Evolutionary conservation across 2,113 vertebrate genomes (phyloP).

Genomic region (Silurus glanis): DNA sequence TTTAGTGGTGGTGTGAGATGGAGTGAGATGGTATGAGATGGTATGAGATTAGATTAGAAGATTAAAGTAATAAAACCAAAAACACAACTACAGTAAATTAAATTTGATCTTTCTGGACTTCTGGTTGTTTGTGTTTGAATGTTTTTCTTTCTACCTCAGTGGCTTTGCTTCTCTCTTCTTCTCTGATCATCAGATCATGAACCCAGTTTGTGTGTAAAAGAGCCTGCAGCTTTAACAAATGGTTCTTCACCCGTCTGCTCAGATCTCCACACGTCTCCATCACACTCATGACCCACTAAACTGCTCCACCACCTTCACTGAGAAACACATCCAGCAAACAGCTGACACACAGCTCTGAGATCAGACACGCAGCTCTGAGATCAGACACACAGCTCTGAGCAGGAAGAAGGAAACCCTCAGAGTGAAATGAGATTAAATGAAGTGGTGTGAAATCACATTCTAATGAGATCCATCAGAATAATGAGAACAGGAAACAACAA

Average conservation of each 20-base stretch:
- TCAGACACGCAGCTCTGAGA: not conserved
- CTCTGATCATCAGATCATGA: not conserved
- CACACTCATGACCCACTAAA: constrained; percentile 69
- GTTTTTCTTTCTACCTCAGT: not conserved
- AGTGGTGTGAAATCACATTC: not conserved
- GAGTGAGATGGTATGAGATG: not conserved
- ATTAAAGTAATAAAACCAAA: too few species aligned
- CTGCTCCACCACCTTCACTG: constrained; percentile 55
- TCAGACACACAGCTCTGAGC: not conserved
- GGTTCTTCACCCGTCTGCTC: constrained; percentile 63
- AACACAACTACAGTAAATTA: too few species aligned
- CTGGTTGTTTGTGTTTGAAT: not conserved
- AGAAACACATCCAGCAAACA: not conserved
- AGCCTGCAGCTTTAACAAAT: constrained; percentile 72
- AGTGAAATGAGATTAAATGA: not conserved
- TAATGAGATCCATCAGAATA: not conserved
- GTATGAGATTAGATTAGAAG: too few species aligned
- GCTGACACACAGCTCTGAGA: not conserved
- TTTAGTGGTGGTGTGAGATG: not conserved
- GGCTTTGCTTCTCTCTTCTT: not conserved
- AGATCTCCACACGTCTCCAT: constrained; percentile 63
- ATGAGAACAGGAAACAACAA: not conserved
- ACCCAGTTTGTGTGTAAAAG: constrained; percentile 18
- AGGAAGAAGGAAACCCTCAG: not conserved
- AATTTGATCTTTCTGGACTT: too few species aligned